Conservation (phyloP, 2,113 vertebrate species). For the Cynocephalus volans region DNA sequence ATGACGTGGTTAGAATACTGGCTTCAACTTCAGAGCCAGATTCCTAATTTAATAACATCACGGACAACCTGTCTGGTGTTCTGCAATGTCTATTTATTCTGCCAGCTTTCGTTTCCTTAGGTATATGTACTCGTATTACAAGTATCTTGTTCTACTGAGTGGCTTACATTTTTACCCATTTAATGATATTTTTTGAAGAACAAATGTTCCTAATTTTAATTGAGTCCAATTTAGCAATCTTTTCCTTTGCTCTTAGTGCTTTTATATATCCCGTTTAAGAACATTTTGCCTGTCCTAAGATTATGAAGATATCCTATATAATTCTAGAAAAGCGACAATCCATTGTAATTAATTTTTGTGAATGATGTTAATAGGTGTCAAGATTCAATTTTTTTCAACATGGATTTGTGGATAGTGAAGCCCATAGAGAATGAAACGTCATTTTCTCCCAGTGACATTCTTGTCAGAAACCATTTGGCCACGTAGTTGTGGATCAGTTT, state of each 20-base stretch:
- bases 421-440: neutral
- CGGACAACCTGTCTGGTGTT: neutral
- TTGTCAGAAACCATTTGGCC: neutral
- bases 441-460: neutral
- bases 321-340: neutral
- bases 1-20: neutral
- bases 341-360: neutral
- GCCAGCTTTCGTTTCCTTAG: neutral
- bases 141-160: neutral
- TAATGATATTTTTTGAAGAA: conserved; percentile 7
- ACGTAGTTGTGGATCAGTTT: neutral
- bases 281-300: neutral
- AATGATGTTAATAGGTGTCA: neutral
- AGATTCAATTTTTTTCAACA: neutral
- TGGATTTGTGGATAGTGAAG: neutral
- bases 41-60: neutral
- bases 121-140: neutral
- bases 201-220: neutral
- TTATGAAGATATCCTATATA: neutral
- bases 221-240: neutral
- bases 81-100: neutral
- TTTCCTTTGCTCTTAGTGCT: neutral
- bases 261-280: neutral
- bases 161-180: conserved; percentile 3
- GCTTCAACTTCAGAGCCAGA: neutral